Base-by-base conservation (phyloP, 2,888 invertebrate species). In the Globia sparganii region DNA sequence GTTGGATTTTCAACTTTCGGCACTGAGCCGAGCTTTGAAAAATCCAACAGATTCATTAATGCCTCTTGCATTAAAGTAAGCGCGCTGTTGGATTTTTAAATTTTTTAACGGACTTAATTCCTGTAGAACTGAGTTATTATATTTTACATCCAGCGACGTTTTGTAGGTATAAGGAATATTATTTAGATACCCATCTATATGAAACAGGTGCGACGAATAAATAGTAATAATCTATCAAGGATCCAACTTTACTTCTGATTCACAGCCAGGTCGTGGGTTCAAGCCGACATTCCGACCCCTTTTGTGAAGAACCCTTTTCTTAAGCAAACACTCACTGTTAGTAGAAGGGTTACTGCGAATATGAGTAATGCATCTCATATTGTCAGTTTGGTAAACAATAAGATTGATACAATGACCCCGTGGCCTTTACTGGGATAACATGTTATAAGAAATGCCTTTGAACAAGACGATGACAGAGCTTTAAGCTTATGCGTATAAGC, bases 331-430 rank as follows among this genome's bases (percentile, higher is more conserved):
- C 74, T 81, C 62, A 72, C 59, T 62, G 71, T 69, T 34, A 37
- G 56, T 40, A 25, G n/a, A 70, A 75, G 85, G 83, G 85, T 85
- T 85, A 69, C 72, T 62, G 85, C 72, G 77, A 85, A 81, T 77
- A 77, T 85, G 77, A 84, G 77, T 85, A 65, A 85, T 81, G 68
- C 71, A 72, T 74, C 71, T 65, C 61, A 58, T 53, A 62, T 71
- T 71, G 77, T 69, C 65, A 72, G 77, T 56, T 80, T 69, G 43
- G 84, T 84, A 69, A 80, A 83, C 85, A 83, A 80, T 58, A 58
- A 72, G 69, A 58, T 66, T 72, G 56, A 80, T 80, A 84, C 82
- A 84, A 80, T 69, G 61, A 80, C 74, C 68, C 68, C 5, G n/a
- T 43, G 56, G 34, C 25, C n/a, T 46, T 71, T 28, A 5, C 31